These are phyloP conservation scores for Diadema setosum DNA, from an alignment of 35 echinoderm and acorn worm genomes.

Conservation along the genomic window DNA sequence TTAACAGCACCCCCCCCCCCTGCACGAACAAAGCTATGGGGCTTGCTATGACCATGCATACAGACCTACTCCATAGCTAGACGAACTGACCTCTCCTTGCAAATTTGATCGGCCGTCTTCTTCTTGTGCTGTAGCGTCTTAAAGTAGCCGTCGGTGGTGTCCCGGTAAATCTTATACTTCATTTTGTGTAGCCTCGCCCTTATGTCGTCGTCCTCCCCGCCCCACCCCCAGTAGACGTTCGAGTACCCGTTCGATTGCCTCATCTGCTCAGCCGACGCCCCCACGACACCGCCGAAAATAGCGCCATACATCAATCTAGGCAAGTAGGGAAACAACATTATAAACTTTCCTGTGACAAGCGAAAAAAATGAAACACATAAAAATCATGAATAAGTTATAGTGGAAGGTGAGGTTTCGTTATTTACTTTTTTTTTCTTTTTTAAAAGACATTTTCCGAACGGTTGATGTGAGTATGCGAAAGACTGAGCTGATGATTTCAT, in stretches of 20 bases:
- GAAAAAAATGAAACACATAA: too few species aligned
- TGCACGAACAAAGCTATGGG: too few species aligned
- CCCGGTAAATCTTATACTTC: background rate
- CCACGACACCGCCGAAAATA: background rate
- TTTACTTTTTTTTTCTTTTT: too few species aligned
- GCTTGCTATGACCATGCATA: too few species aligned
- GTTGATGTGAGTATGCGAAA: too few species aligned
- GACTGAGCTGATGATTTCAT: too few species aligned
- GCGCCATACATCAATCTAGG: background rate
- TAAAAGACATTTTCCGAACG: too few species aligned
- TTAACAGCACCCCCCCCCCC: too few species aligned
- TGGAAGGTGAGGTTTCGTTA: too few species aligned
- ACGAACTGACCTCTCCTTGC: background rate
- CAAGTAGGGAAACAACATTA: background rate
- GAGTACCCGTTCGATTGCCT: background rate
- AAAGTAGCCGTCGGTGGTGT: background rate
- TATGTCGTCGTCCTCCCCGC: background rate
- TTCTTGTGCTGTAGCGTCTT: background rate
- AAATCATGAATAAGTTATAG: too few species aligned
- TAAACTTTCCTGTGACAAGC: too few species aligned
- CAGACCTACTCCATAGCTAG: too few species aligned
- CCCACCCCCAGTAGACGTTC: slow-evolving; percentile 16
- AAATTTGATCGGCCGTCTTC: background rate
- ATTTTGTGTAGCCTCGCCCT: background rate
- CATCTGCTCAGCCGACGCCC: background rate